Evolutionary conservation across 2,113 vertebrate species (phyloP).

Genomic region (Baryphthengus martii): DNA sequence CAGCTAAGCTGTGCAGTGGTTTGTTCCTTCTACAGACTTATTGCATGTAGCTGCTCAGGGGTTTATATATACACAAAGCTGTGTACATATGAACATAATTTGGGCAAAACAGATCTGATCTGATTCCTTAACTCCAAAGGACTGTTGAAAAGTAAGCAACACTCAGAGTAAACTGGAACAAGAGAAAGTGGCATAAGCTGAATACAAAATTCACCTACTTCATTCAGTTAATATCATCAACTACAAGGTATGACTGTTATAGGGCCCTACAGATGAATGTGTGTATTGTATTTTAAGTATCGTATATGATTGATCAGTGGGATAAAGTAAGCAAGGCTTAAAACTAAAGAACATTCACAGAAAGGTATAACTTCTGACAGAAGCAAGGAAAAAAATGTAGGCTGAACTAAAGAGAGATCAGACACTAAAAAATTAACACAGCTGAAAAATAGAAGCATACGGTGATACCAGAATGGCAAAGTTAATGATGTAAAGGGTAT

Average conservation of each 20-base stretch:
- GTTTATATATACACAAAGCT: accelerated
- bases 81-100: accelerated
- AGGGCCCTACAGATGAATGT: background rate
- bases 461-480: background rate
- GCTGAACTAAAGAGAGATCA: background rate
- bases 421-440: background rate
- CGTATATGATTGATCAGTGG: background rate
- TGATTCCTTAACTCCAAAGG: background rate
- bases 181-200: background rate
- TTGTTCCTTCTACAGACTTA: background rate
- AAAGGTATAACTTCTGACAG: background rate
- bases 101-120: background rate
- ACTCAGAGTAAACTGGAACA: background rate
- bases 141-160: background rate
- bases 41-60: background rate
- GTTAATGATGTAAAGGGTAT: background rate
- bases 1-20: background rate
- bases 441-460: background rate
- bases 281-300: background rate
- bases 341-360: background rate
- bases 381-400: background rate
- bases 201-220: background rate
- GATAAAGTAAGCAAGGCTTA: background rate
- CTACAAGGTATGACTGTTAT: background rate
- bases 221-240: background rate